Base-by-base conservation (phyloP, 2,113 vertebrate genomes). In the Scolopax mira region DNA sequence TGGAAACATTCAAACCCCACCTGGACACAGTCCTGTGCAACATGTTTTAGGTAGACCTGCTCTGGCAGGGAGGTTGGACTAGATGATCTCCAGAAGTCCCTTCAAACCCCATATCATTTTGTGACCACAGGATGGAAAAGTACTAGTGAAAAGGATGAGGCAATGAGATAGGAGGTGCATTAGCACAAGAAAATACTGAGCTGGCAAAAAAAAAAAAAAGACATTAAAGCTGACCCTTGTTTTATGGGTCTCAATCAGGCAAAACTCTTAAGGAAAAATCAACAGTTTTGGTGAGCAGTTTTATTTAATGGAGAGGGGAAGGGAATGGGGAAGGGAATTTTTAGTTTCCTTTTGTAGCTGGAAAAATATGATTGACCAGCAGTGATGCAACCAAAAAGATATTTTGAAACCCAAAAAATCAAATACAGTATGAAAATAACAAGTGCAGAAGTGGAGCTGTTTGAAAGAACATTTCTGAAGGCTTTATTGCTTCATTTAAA, bases 401-500 rank as follows among this genome's bases (percentile, higher is more conserved):
- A 67, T 7, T 89, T 94, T 85, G 55, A 74, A 94, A 69, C 28
- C 11, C 7, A n/a, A 70, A 31, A 92, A 71, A 46, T 73, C 49
- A 64, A 88, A 64, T 69, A 90, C n/a, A 62, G 18, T 57, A 41
- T 64, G 81, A 94, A 82, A 79, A 87, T 30, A 92, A 87, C 18
- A 92, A 96, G 73, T 25, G 27, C 69, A 84, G 86, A 88, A 70
- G 57, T 57, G 3, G 27, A 92, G 75, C 28, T 62, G 79, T 66
- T 65, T 73, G 85, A 91, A 80, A 75, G 65, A 93, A 79, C 3
- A 14, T 90, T 96, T 92, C 55, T 79, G 75, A 80, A 57, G 22
- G 44, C 60, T 73, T 57, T 75, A 48, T 62, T 69, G n/a, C 24
- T 94, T 51, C 51, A 87, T 82, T 92, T 97, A 73, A 93, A 90